A percentile compares a stretch with the other conserved stretches of the same genome.
These are phyloP conservation scores for Tricholauxania praeusta DNA, from an alignment of 2,888 invertebrate species.

Conservation along the genomic window DNA sequence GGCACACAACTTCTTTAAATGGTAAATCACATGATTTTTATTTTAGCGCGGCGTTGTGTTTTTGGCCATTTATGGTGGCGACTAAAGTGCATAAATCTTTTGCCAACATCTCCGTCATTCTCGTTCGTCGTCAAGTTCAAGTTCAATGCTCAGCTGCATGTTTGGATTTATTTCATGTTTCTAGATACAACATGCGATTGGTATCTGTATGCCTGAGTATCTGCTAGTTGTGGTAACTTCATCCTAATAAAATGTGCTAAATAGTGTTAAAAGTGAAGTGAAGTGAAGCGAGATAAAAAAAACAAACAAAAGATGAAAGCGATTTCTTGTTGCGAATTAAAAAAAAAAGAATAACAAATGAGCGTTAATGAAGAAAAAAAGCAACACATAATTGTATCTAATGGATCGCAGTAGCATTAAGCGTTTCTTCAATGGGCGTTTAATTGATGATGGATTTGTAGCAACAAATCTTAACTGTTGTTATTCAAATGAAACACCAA, in stretches of 20 bases:
- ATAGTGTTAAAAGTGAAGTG: constrained; percentile 26
- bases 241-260: constrained; percentile 13
- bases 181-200: neutral
- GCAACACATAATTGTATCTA: too few species aligned
- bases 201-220: neutral
- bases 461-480: too few species aligned
- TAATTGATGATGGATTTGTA: too few species aligned
- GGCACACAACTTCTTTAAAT: constrained; percentile 1
- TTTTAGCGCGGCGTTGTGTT: constrained; percentile 31
- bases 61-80: constrained; percentile 30
- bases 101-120: neutral
- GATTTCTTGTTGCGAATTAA: neutral
- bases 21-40: neutral
- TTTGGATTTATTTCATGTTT: neutral
- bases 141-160: constrained; percentile 46
- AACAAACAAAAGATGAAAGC: too few species aligned
- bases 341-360: neutral
- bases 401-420: too few species aligned
- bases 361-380: neutral
- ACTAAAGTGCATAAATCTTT: too few species aligned
- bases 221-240: neutral
- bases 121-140: constrained; percentile 48
- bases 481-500: too few species aligned
- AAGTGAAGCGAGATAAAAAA: constrained; percentile 4
- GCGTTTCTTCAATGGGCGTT: too few species aligned